Evolutionary conservation across 2,888 invertebrate species (phyloP), one percentile per base, ranked within the genome.

Genomic region (Mongoloraphidia duomilia): DNA sequence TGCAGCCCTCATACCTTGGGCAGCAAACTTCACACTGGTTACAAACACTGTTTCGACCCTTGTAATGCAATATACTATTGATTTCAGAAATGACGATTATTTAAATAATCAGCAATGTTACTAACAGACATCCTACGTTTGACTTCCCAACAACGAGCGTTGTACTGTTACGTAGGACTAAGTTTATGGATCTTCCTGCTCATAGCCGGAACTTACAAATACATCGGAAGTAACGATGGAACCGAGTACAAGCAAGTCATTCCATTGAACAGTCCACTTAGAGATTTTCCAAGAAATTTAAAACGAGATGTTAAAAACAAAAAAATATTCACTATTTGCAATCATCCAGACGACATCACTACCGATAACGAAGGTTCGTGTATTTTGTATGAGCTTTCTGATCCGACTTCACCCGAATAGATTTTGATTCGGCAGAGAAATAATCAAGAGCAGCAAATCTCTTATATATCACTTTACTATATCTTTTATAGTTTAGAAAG

Each of bases 181-280:
- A 85, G 80, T 66, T 64, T 87, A 55, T 88, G 88, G 88, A 86
- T 88, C 62, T 79, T 85, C 63, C 72, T 86, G 49, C 69, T 87
- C 33, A 79, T 87, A 53, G 83, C 82, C 58, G 85, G 84, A 47
- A 82, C 87, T 75, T 88, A 87, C 65, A 87, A 84, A 63, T 88
- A 83, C 59, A 80, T 83, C 65, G 77, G 79, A n/a, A 70, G 70
- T 37, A 73, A 48, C 14, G 43, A 48, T 36, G 42, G 64, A 53
- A 58, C 63, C 9, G 59, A 73, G 52, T 67, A 68, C 46, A 61
- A 63, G 35, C 63, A 65, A 48, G 58, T 67, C 1, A 66, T 69
- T 13, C 59, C 60, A 34, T 65, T 63, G 55, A 65, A 67, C 52
- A 60, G 71, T 65, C 67, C 66, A 66, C 58, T 65, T 63, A 58